phyloP scores from a whole-genome alignment of 2,797 vertebrate genomes.

The Aselliscus stoliczkanus region DNA sequence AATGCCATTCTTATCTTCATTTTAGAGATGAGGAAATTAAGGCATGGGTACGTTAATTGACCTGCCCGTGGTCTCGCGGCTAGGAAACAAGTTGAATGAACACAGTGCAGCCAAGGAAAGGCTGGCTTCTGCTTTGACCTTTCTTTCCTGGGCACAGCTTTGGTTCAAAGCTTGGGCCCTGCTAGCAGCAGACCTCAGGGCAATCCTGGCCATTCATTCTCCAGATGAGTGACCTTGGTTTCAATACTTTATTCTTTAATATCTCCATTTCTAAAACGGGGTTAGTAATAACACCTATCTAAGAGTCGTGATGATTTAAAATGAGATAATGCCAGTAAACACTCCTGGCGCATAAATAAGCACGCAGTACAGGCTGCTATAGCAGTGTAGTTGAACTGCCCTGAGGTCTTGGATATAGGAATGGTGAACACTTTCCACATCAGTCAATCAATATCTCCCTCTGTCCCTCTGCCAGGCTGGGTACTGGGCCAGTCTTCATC shows the following conservation, averaged over 20 bases:
- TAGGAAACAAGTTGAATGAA: not conserved
- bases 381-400: not conserved
- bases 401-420: not conserved
- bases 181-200: not conserved
- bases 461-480: too few relatives aligned
- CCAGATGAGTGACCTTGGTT: not conserved
- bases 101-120: not conserved
- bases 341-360: not conserved
- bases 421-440: not conserved
- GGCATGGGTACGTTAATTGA: not conserved
- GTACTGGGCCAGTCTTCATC: not conserved
- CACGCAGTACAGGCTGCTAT: not conserved
- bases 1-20: not conserved
- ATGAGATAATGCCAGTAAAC: not conserved
- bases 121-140: not conserved
- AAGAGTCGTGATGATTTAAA: not conserved
- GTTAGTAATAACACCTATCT: not conserved
- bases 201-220: not conserved
- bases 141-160: not conserved
- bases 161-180: not conserved
- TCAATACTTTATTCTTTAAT: not conserved
- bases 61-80: not conserved
- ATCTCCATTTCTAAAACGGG: not conserved
- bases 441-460: fast-evolving
- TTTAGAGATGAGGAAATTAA: not conserved